phyloP scores from a whole-genome alignment of 2,888 invertebrate species.

The Trissonchulus sp. region DNA sequence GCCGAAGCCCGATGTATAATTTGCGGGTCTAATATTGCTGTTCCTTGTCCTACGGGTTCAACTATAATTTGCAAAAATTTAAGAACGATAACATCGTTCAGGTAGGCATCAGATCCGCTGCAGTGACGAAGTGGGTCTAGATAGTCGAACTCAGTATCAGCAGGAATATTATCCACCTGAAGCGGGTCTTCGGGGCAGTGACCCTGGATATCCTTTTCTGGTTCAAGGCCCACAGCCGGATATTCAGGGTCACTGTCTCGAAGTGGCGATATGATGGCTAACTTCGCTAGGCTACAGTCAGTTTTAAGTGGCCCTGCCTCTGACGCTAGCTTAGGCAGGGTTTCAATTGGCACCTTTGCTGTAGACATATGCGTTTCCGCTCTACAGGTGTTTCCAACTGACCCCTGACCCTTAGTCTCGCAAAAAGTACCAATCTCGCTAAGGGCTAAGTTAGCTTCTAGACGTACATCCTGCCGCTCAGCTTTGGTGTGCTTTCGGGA shows the following conservation, averaged over 20 bases:
- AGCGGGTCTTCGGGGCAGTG: not conserved
- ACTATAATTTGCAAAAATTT: not conserved
- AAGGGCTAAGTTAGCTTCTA: not conserved
- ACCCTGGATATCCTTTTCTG: not conserved
- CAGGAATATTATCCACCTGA: not conserved
- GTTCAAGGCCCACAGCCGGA: not conserved
- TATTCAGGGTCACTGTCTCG: not conserved
- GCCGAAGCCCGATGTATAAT: not conserved
- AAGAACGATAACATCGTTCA: not conserved
- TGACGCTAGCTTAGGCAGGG: not conserved
- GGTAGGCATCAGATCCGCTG: not conserved
- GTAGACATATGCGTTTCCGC: too few species aligned
- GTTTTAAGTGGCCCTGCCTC: too few species aligned
- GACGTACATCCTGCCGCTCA: not conserved
- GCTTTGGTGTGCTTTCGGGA: not conserved
- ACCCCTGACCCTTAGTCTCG: not conserved
- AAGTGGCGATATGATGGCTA: too few species aligned
- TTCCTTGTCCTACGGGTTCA: not conserved
- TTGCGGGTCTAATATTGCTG: not conserved
- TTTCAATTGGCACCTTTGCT: not conserved
- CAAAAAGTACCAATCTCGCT: not conserved
- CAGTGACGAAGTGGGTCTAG: not conserved
- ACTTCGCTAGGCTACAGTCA: too few species aligned
- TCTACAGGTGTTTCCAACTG: not conserved
- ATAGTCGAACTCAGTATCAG: not conserved